phyloP scores from a whole-genome alignment of 2,888 invertebrate species.

The Lepidocyrtinus sp. region DNA sequence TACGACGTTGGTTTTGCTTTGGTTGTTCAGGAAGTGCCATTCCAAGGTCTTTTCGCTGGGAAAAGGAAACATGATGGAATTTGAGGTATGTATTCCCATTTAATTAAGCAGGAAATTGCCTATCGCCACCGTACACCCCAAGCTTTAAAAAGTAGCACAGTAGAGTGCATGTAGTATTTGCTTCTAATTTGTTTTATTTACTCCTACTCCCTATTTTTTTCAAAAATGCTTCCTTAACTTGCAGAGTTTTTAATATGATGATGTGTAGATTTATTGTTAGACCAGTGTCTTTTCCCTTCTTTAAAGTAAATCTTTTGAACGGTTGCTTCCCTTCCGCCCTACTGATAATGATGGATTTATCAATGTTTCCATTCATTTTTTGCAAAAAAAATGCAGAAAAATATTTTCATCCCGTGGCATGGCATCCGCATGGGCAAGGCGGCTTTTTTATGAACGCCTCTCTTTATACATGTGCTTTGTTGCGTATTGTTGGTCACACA shows the following conservation, averaged over 20 bases:
- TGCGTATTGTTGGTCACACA: neutral
- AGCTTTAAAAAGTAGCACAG: constrained; percentile 5
- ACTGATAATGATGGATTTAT: constrained; percentile 1
- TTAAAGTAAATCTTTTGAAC: constrained; percentile 13
- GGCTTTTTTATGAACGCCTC: neutral
- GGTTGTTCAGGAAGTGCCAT: constrained; percentile 61
- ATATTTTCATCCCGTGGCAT: neutral
- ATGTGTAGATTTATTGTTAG: constrained; percentile 9
- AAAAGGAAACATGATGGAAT: constrained; percentile 65
- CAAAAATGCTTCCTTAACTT: constrained; percentile 36
- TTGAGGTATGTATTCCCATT: constrained; percentile 63
- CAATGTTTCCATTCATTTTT: neutral
- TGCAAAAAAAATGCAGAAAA: neutral
- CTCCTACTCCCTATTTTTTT: constrained; percentile 25
- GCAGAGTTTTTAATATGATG: constrained; percentile 17
- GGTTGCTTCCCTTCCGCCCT: constrained; percentile 9
- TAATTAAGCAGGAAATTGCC: constrained; percentile 62
- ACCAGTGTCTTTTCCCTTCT: constrained; percentile 29
- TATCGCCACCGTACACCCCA: constrained; percentile 36
- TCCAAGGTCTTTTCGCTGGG: constrained; percentile 61
- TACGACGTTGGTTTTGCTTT: constrained; percentile 32
- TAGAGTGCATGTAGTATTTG: neutral
- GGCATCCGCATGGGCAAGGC: constrained; percentile 21
- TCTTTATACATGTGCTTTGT: neutral
- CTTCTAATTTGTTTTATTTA: constrained; percentile 11